These are phyloP conservation scores for Pelodiscus sinensis DNA, from an alignment of 2,113 vertebrate genomes.

Conservation along the genomic window DNA sequence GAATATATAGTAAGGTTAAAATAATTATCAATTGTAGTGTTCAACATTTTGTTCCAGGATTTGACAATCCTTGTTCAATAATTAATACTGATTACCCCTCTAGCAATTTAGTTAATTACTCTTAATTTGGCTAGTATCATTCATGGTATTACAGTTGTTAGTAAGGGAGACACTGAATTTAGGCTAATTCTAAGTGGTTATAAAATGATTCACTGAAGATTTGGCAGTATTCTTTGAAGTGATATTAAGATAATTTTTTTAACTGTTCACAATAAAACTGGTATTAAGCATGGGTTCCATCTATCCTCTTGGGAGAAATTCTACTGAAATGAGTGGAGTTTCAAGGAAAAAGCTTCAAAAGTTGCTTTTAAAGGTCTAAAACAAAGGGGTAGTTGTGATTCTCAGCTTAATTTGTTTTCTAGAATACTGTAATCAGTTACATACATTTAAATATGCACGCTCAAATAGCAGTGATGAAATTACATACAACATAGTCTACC, in stretches of 20 bases:
- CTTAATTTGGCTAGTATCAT: slow-evolving; percentile 1
- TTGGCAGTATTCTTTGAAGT: not conserved
- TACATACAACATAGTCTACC: not conserved
- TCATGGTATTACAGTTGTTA: not conserved
- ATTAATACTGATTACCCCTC: slow-evolving; percentile 20
- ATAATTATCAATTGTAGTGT: not conserved
- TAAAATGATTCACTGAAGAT: not conserved
- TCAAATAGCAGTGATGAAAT: not conserved
- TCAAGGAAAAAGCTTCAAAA: not conserved
- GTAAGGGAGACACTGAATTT: not conserved
- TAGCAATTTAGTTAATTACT: slow-evolving; percentile 21
- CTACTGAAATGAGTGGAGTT: not conserved
- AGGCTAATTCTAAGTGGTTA: not conserved
- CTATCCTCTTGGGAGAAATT: not conserved
- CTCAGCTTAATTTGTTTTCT: not conserved
- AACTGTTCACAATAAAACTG: not conserved
- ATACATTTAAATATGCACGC: not conserved
- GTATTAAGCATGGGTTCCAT: not conserved
- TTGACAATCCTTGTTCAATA: not conserved
- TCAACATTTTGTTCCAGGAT: slow-evolving; percentile 4
- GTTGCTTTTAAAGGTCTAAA: not conserved
- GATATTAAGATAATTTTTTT: not conserved
- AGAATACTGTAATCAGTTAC: not conserved
- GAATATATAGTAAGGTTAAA: not conserved
- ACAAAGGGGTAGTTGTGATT: not conserved